Evolutionary conservation across 2,113 vertebrate genomes (phyloP).

Genomic region (Riparia riparia): DNA sequence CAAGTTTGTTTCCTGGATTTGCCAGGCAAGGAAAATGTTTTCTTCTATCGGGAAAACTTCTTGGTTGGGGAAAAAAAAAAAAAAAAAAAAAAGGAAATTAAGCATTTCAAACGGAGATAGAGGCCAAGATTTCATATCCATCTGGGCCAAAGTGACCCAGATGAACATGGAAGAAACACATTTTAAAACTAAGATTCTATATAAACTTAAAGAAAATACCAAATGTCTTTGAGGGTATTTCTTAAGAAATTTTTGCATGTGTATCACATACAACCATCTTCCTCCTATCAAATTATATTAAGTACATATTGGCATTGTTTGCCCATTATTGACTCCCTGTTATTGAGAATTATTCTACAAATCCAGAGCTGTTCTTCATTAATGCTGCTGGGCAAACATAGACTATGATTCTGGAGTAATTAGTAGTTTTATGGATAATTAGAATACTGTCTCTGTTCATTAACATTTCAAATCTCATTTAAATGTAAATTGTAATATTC

Average conservation of each 20-base stretch:
- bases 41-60: not conserved
- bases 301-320: not conserved
- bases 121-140: not conserved
- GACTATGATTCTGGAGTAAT: slow-evolving; percentile 62
- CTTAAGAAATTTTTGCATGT: not conserved
- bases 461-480: slow-evolving; percentile 89
- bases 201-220: not conserved
- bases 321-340: not conserved
- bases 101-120: not conserved
- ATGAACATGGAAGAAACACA: not conserved
- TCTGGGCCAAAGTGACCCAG: not conserved
- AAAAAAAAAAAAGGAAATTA: not conserved
- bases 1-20: not conserved
- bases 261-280: not conserved
- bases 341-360: not conserved
- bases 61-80: not conserved
- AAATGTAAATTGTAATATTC: slow-evolving; percentile 88
- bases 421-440: slow-evolving; percentile 83
- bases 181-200: not conserved
- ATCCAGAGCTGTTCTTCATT: not conserved
- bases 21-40: not conserved
- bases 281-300: not conserved
- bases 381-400: not conserved
- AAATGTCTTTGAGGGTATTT: not conserved
- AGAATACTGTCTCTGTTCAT: slow-evolving; percentile 80